phyloP scores from a whole-genome alignment of 2,888 invertebrate species.

The Clostera curtula region DNA sequence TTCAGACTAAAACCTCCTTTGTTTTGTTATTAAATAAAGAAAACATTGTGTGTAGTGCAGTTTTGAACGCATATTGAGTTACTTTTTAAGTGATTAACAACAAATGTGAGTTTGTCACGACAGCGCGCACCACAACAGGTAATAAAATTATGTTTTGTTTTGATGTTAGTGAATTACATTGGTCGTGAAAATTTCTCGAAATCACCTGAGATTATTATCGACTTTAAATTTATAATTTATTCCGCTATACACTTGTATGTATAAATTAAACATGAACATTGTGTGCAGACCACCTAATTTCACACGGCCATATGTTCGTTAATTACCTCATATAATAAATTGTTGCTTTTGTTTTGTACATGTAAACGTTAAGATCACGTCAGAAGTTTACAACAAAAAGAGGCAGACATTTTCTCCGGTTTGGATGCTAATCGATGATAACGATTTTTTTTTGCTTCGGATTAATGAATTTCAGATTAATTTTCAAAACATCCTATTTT shows the following conservation, averaged over 20 bases:
- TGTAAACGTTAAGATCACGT: too few relatives aligned
- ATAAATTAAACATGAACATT: neutral
- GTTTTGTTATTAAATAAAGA: too few relatives aligned
- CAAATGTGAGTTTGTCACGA: constrained; percentile 26
- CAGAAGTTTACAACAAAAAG: too few relatives aligned
- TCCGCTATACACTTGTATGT: neutral
- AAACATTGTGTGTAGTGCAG: constrained; percentile 16
- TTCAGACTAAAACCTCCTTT: too few relatives aligned
- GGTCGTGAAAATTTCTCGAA: neutral
- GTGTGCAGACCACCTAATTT: constrained; percentile 16
- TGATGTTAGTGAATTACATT: neutral
- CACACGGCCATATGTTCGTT: constrained; percentile 4
- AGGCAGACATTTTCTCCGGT: too few relatives aligned
- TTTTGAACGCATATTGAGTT: constrained; percentile 5
- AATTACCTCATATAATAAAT: too few relatives aligned
- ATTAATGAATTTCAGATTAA: too few relatives aligned
- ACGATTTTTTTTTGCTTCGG: too few relatives aligned
- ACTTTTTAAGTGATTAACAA: constrained; percentile 9
- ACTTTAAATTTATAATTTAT: neutral
- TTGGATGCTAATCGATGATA: too few relatives aligned
- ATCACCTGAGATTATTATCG: neutral
- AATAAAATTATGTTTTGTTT: constrained; percentile 23
- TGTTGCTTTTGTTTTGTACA: too few relatives aligned
- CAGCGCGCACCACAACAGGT: constrained; percentile 24
- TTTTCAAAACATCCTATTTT: too few relatives aligned